These are phyloP conservation scores for Dendropsophus ebraccatus DNA, from an alignment of 2,113 vertebrate genomes.

Conservation along the genomic window DNA sequence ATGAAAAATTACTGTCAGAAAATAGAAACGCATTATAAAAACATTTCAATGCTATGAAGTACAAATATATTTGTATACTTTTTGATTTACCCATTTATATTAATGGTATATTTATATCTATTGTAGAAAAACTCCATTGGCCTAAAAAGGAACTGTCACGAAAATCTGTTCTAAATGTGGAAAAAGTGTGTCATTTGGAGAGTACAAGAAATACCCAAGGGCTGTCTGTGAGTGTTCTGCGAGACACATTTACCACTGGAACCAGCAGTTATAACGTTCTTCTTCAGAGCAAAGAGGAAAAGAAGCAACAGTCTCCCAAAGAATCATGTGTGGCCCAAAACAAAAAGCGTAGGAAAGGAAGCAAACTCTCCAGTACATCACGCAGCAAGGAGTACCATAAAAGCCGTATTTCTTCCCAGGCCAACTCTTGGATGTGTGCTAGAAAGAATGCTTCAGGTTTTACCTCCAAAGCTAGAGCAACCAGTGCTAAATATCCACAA, in stretches of 20 bases:
- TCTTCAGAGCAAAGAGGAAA: constrained; percentile 81
- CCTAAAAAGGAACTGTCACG: constrained; percentile 85
- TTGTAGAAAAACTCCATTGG: constrained; percentile 88
- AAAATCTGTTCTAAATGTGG: constrained; percentile 79
- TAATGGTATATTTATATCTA: neutral
- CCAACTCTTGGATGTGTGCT: constrained; percentile 61
- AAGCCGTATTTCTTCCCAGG: constrained; percentile 50
- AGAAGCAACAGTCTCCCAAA: constrained; percentile 68
- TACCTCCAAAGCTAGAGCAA: constrained; percentile 55
- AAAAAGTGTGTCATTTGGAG: constrained; percentile 68
- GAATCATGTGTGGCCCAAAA: constrained; percentile 57
- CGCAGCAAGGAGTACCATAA: constrained; percentile 62
- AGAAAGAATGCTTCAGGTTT: constrained; percentile 65
- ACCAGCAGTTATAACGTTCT: constrained; percentile 86
- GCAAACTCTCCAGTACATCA: constrained; percentile 51
- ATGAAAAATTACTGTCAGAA: too few species aligned
- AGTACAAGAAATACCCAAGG: constrained; percentile 74
- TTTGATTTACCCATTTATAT: neutral
- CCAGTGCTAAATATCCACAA: constrained; percentile 64
- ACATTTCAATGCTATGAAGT: too few species aligned
- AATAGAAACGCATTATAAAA: too few species aligned
- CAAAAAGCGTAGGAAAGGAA: constrained; percentile 66
- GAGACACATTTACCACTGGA: constrained; percentile 82
- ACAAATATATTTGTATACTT: constrained; percentile 46
- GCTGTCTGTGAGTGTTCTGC: constrained; percentile 75